phyloP scores from a whole-genome alignment of 1,140 invertebrate species.

The Heliconius hewitsoni region DNA sequence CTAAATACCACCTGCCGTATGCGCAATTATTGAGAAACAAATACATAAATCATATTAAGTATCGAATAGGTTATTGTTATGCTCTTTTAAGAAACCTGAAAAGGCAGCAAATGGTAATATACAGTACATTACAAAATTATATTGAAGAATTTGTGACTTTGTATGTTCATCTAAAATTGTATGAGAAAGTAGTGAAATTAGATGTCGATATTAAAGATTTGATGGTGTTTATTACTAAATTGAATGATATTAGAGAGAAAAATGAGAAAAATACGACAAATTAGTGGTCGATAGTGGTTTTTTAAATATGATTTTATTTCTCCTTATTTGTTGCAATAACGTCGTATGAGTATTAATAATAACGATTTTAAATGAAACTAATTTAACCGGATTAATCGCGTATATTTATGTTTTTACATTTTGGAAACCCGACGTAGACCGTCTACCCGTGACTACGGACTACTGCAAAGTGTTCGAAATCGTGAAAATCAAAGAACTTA shows the following conservation, averaged over 20 bases:
- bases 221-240: constrained; percentile 39
- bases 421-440: too few relatives aligned
- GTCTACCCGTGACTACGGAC: too few relatives aligned
- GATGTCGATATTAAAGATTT: constrained; percentile 54
- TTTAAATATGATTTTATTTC: too few relatives aligned
- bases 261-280: neutral
- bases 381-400: too few relatives aligned
- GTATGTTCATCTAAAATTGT: constrained; percentile 41
- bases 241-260: constrained; percentile 32
- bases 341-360: too few relatives aligned
- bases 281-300: too few relatives aligned
- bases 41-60: constrained; percentile 38
- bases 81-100: constrained; percentile 49
- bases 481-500: too few relatives aligned
- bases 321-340: too few relatives aligned
- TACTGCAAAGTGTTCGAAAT: too few relatives aligned
- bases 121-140: constrained; percentile 31
- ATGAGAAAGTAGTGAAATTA: constrained; percentile 49
- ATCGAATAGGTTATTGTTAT: constrained; percentile 52
- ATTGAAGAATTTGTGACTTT: neutral
- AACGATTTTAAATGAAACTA: too few relatives aligned
- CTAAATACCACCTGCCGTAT: constrained; percentile 45
- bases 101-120: constrained; percentile 46
- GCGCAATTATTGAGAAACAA: constrained; percentile 47
- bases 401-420: too few relatives aligned